Evolutionary conservation across 2,113 vertebrate species (phyloP).

Genomic region (Tauraco erythrolophus): DNA sequence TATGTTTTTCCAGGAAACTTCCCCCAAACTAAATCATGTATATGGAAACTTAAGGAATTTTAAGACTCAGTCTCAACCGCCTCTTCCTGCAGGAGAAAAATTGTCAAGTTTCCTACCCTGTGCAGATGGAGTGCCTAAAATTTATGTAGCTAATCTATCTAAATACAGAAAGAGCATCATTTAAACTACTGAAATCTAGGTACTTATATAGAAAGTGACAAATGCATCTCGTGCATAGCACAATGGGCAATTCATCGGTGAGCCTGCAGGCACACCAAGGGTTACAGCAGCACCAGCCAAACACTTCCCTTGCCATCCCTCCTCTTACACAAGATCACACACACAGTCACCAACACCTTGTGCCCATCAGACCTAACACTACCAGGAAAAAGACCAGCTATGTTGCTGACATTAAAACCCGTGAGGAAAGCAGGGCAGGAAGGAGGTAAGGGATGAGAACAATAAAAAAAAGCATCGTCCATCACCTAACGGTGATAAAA

Average conservation of each 20-base stretch:
- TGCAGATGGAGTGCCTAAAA: background rate
- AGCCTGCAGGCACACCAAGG: background rate
- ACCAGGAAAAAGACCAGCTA: background rate
- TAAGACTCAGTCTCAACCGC: background rate
- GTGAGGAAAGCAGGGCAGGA: background rate
- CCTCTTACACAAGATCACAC: background rate
- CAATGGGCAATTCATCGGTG: accelerated
- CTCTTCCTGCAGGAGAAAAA: background rate
- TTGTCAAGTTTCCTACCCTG: background rate
- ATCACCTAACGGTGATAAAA: background rate
- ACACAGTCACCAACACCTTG: accelerated
- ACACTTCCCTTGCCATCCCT: background rate
- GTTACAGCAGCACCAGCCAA: background rate
- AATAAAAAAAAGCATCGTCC: background rate
- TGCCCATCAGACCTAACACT: accelerated
- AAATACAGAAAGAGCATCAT: accelerated
- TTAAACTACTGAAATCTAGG: background rate
- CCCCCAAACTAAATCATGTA: background rate
- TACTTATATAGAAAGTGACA: background rate
- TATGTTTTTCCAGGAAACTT: background rate
- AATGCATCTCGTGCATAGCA: accelerated
- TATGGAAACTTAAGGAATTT: background rate
- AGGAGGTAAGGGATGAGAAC: background rate
- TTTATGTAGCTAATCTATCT: background rate
- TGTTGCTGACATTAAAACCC: background rate